Base-by-base conservation (phyloP, 2,797 vertebrate genomes). In the Cyclura pinguis region DNA sequence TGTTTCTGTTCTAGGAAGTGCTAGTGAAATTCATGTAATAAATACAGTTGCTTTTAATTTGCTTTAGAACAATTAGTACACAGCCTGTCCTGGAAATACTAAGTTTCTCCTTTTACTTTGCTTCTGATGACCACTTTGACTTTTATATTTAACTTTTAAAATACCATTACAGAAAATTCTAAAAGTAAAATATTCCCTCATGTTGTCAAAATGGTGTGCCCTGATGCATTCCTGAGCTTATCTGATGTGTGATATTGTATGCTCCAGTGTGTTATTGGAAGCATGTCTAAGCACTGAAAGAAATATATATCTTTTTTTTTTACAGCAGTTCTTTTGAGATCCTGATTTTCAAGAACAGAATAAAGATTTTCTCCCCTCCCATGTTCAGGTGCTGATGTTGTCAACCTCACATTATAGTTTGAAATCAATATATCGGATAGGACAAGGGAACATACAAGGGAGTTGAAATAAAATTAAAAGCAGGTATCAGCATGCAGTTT, bases 401-500 rank as follows among this genome's bases (percentile, higher is more conserved):
- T 12, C 94, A 89, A 91, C 89, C 92, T 93, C 52, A 88, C 92
- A 94, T 96, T 95, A 55, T 93, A 91, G 93, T 95, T 91, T 95
- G 92, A 94, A 96, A 94, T 62, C 93, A 95, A 2, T 94, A 90
- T 88, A 95, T 95, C 72, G 93, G 95, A 94, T 88, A 93, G 92
- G 91, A 97, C 91, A 96, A 94, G 73, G 2, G 95, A 94, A 77
- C 38, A 91, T 87, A 92, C 90, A 92, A 92, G 91, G 84, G 96
- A 97, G 92, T 84, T 91, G 93, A 94, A 96, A 89, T 95, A 95
- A 97, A 96, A 97, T 96, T 96, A 96, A 96, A 97, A 96, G 95
- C 96, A 97, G 96, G 96, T 95, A 97, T 94, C 95, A 95, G 95
- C 95, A 94, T 96, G 96, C 86, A 95, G 93, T 97, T 97, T 96